Base-by-base conservation (phyloP, 2,113 vertebrate species). In the Hippocampus mohnikei region DNA sequence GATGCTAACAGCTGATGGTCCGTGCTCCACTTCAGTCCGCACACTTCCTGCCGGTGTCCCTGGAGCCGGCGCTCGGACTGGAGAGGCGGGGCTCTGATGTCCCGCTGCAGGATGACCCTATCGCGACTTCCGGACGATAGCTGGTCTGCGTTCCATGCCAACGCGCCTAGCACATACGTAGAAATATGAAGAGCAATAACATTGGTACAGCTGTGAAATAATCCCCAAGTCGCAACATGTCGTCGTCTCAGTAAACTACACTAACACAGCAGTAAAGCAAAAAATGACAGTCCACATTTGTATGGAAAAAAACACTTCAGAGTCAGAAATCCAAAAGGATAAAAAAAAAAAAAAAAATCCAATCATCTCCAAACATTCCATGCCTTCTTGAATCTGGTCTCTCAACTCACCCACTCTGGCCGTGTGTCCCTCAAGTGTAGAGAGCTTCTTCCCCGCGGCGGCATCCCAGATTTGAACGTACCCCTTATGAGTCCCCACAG, bases 381-480 rank as follows among this genome's bases (percentile, higher is more conserved):
- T 3, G 23, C 62, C 11, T 42, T n/a, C 41, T 64, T 20, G n/a
- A 8, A 2, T 46, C 33, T 23, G 41, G n/a, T 16, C 44, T 53
- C 37, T 52, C 18, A 52, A 87, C 96, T 95, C 91, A 99, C 97
- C 97, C 0, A 99, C 97, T 82, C 97, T 92, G 2, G 97, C 97
- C 0, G 97, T 99, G 92, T 99, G 97, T 8, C 97, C 97, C 70
- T 99, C 97, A 8, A 99, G 78, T 69, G 94, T 93, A 3, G 95
- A 97, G 27, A 99, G 91, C 73, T 99, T 99, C 87, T 99, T 99
- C 37, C 97, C 96, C 0, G 97, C 97, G 0, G 95, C 95, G 0
- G 97, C 96, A 50, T 99, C 97, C 97, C 97, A 99, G 77, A 99
- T 99, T 88, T 99, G 97, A 56, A 99, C 97, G 44, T 97, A 98